A percentile compares a stretch with the other conserved stretches of the same genome.
Conservation (phyloP, 2,888 invertebrate genomes). For the Dasypogon diadema region DNA sequence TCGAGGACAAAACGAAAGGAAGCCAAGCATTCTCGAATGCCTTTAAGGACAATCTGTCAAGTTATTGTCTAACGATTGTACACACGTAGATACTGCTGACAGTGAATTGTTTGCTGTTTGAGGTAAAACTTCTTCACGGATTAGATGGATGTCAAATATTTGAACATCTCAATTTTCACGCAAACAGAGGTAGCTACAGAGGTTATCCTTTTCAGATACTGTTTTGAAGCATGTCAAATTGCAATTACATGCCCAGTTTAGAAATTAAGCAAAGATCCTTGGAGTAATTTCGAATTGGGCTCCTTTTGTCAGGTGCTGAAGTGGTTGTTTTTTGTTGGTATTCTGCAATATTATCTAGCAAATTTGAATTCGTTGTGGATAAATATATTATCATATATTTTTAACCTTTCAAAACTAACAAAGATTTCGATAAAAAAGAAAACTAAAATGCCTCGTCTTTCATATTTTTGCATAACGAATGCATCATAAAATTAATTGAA, state of each 20-base stretch:
- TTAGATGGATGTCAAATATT: conserved; percentile 55
- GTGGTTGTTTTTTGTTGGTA: no score
- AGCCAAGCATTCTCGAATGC: conserved; percentile 42
- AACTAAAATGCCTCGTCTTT: no score
- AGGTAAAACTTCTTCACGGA: conserved; percentile 53
- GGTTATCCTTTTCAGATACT: not conserved
- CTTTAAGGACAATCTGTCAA: conserved; percentile 51
- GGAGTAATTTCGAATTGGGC: no score
- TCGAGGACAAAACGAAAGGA: conserved; percentile 42
- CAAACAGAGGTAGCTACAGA: not conserved
- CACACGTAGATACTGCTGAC: conserved; percentile 47
- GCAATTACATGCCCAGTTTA: conserved; percentile 30
- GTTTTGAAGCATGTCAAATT: conserved; percentile 30
- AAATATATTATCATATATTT: no score
- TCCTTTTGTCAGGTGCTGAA: no score
- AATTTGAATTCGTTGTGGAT: no score
- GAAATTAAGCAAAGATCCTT: not conserved
- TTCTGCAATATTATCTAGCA: no score
- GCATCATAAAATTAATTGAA: not conserved
- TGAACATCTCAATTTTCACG: conserved; percentile 52
- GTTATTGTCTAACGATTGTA: conserved; percentile 49
- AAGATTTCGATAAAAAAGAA: no score
- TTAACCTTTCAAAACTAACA: no score
- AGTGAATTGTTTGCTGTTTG: conserved; percentile 51
- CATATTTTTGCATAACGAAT: no score